Base-by-base conservation (phyloP, 2,888 invertebrate genomes). In the Pollenia griseotomentosa region DNA sequence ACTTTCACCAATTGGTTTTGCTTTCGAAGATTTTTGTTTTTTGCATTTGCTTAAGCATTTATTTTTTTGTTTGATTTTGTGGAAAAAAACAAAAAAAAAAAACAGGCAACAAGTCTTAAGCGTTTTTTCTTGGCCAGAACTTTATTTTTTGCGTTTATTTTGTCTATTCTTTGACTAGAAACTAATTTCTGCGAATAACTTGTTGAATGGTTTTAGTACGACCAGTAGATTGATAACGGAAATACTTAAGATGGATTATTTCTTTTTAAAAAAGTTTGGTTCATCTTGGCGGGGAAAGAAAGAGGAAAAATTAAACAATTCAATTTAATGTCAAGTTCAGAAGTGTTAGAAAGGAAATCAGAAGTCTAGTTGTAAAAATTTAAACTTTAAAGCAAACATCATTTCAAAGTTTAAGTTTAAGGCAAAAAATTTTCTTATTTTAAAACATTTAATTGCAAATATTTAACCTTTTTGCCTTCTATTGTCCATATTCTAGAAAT, bases 1-100 rank as follows among this genome's bases (percentile, higher is more conserved):
- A 92, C 92, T 92, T 92, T 92, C 92, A 92, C 92, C 92, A 92
- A 92, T 92, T 92, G 92, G 92, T 91, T 92, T 92, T 92, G 92
- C 92, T 92, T 91, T 91, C 92, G 90, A 89, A 89, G 90, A 78
- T 81, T 89, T 89, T 90, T 61, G 40, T 65, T 16, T 11, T 87
- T 73, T 86, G 83, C 75, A 46, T 79, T 84, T 85, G 77, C 40
- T 84, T 78, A 79, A 74, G 75, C 33, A 8, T 66, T 78, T 81
- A 42, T 53, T 19, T 44, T 33, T 74, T 74, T 48, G 16, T 73
- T 23, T 78, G 3, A 14, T 61, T 55, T 42, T 57, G 16, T 53
- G 2, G 2, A 46, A 66, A 6, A 10, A 42, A 70, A 23, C 1
- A 2, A 1, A 23, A 33, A 33, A 33, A 33, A 33, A 33, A 33